Evolutionary conservation across 2,888 invertebrate species (phyloP).

Genomic region (Aquatica leii): DNA sequence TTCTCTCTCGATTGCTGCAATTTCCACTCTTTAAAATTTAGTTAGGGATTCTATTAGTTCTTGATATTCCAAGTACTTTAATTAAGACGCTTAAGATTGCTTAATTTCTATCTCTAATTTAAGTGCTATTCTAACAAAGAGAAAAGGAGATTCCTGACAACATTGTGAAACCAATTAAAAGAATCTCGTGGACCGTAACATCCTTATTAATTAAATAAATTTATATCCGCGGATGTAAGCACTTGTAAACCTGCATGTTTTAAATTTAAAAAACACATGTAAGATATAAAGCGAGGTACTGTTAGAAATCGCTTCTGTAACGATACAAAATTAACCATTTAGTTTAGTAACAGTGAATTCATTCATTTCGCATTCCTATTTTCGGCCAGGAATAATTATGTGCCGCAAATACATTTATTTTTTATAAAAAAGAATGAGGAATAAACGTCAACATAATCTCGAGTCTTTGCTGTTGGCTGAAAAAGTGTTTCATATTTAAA

Average conservation of each 20-base stretch:
- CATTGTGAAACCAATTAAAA: slow-evolving; percentile 20
- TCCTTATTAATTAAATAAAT: slow-evolving; percentile 45
- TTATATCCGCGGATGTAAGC: slow-evolving; percentile 45
- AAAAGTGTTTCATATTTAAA: slow-evolving; percentile 13
- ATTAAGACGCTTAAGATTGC: too few species aligned
- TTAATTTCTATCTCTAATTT: too few species aligned
- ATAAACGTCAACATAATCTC: too few species aligned
- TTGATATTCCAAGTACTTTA: too few species aligned
- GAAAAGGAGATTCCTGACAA: too few species aligned
- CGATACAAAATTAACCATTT: background rate
- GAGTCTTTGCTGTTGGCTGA: background rate
- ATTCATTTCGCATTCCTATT: slow-evolving; percentile 40
- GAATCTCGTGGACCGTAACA: slow-evolving; percentile 28
- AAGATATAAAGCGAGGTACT: slow-evolving; percentile 24
- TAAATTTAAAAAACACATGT: slow-evolving; percentile 40
- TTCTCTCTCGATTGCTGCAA: too few species aligned
- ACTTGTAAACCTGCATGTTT: slow-evolving; percentile 44
- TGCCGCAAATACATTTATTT: background rate
- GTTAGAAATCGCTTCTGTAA: background rate
- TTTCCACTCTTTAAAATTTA: too few species aligned
- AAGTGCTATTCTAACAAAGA: too few species aligned
- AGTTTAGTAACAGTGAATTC: slow-evolving; percentile 38
- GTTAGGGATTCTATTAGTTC: too few species aligned
- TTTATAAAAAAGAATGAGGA: background rate
- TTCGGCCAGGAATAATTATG: slow-evolving; percentile 32